Base-by-base conservation (phyloP, 2,797 vertebrate genomes). In the Helicolenus hilgendorfi region DNA sequence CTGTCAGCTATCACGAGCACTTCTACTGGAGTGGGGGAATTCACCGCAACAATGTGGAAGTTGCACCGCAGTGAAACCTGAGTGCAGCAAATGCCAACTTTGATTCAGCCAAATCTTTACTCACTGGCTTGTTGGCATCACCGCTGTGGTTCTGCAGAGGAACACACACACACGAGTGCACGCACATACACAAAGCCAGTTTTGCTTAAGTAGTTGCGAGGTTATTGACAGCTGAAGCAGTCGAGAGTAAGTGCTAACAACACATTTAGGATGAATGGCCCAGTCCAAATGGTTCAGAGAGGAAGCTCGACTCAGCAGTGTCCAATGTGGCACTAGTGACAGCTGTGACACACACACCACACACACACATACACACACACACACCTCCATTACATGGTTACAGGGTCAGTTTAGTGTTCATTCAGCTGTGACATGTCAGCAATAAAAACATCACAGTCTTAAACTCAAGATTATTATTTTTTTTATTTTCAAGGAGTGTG, bases 201-300 rank as follows among this genome's bases (percentile, higher is more conserved):
- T 83, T 71, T 60, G 65, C 89, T 78, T 77, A 85, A 87, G 88
- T 86, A 68, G 67, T 59, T 81, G 82, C 18, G 64, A 81, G 69
- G 77, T 81, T 83, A 91, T 72, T 93, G 95, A 96, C 96, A 97
- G 96, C 94, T 96, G 96, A 95, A 75, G 81, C 84, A 49, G 92
- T 91, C 22, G 11, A 81, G 90, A 89, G 85, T 79, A 89, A 96
- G 96, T 87, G 93, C 91, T 95, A 96, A 96, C 94, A 94, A 92
- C 95, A 90, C 96, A 70, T 89, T 96, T 92, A 91, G 89, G 89
- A 89, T 83, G 77, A 96, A 92, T 65, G 94, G 95, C 74, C 76
- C 70, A 33, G 82, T 89, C 91, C 95, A 96, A 96, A 96, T 94
- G 96, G 88, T 94, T 91, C 72, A 80, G 85, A 92, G 88, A 92